phyloP scores from a whole-genome alignment of 1,140 invertebrate species.

The Lutraria rhynchaena region DNA sequence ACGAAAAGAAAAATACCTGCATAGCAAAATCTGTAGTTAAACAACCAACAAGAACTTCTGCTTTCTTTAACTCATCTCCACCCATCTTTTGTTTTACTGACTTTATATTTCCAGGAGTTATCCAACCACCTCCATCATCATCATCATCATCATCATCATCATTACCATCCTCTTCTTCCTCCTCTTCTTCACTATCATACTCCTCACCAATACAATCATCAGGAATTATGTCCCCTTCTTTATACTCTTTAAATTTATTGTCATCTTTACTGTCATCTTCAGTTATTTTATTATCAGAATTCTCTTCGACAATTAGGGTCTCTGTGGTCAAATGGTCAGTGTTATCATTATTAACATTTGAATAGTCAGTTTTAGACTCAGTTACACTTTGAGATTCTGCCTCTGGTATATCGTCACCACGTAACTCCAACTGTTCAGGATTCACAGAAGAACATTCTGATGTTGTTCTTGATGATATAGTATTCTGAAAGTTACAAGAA shows the following conservation, averaged over 20 bases:
- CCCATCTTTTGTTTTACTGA: slow-evolving; percentile 88
- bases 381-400: not conserved
- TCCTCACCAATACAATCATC: slow-evolving; percentile 32
- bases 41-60: slow-evolving; percentile 90
- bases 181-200: slow-evolving; percentile 60
- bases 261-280: not conserved
- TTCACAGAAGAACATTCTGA: slow-evolving; percentile 56
- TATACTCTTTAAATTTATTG: slow-evolving; percentile 9
- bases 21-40: slow-evolving; percentile 98
- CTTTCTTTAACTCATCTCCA: slow-evolving; percentile 85
- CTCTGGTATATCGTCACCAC: slow-evolving; percentile 23
- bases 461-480: slow-evolving; percentile 33
- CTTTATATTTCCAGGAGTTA: slow-evolving; percentile 93
- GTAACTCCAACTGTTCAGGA: slow-evolving; percentile 14
- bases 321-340: not conserved
- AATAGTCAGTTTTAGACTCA: slow-evolving; percentile 3
- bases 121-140: slow-evolving; percentile 92
- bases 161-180: slow-evolving; percentile 71
- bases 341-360: not conserved
- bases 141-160: slow-evolving; percentile 81
- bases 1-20: too few species aligned
- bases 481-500: too few species aligned
- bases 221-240: slow-evolving; percentile 43
- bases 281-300: not conserved
- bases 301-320: slow-evolving; percentile 6